Evolutionary conservation across 2,888 invertebrate species (phyloP).

Genomic region (Eristalis intricaria): DNA sequence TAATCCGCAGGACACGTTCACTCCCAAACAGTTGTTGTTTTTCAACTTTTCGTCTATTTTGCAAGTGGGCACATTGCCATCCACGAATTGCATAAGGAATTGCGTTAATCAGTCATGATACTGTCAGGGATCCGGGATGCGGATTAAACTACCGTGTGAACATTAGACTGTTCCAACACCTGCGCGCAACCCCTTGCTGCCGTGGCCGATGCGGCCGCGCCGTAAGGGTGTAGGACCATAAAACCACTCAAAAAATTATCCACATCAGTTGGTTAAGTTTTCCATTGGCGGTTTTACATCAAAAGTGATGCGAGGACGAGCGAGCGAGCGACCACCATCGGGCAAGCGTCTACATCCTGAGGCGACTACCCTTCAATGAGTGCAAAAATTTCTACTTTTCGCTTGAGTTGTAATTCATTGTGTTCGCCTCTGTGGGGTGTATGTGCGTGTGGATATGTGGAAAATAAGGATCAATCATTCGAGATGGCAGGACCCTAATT

Average conservation of each 20-base stretch:
- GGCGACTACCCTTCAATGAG: slow-evolving; percentile 49
- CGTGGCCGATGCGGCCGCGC: slow-evolving; percentile 8
- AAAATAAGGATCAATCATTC: slow-evolving; percentile 69
- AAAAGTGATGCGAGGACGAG: slow-evolving; percentile 63
- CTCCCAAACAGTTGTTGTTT: slow-evolving; percentile 1
- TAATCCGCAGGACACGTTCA: slow-evolving; percentile 59
- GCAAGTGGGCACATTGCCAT: slow-evolving; percentile 66
- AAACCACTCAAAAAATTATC: slow-evolving; percentile 72
- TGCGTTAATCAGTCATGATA: slow-evolving; percentile 72
- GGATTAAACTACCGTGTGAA: slow-evolving; percentile 80
- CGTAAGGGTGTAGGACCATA: slow-evolving; percentile 43
- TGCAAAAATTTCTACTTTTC: slow-evolving; percentile 68
- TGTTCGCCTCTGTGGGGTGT: neutral
- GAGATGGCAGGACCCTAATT: slow-evolving; percentile 62
- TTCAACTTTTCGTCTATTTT: slow-evolving; percentile 20
- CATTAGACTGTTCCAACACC: slow-evolving; percentile 79
- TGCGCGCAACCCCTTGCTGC: slow-evolving; percentile 72
- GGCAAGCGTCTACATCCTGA: slow-evolving; percentile 48
- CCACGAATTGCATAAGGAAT: slow-evolving; percentile 68
- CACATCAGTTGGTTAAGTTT: slow-evolving; percentile 71
- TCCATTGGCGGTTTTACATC: slow-evolving; percentile 70
- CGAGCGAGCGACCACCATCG: slow-evolving; percentile 27
- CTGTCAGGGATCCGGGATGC: slow-evolving; percentile 74
- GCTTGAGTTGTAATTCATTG: slow-evolving; percentile 67
- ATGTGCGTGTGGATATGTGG: slow-evolving; percentile 53